A percentile compares a stretch with the other conserved stretches of the same genome.
Evolutionary conservation across 2,797 vertebrate genomes (phyloP).

Genomic region (Huso huso): DNA sequence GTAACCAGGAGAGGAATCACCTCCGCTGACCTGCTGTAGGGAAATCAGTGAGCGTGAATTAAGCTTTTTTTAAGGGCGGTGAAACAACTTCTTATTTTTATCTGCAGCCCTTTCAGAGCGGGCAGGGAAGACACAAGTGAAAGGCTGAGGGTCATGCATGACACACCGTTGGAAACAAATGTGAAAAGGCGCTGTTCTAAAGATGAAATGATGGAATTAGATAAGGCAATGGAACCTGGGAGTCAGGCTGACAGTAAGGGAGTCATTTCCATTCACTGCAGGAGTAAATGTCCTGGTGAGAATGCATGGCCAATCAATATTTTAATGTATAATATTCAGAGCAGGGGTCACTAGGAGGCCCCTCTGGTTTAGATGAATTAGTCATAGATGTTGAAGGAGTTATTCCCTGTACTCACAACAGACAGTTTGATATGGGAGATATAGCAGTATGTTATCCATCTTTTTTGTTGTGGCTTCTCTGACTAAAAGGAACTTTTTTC

Average conservation of each 20-base stretch:
- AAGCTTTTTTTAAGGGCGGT: slow-evolving; percentile 38
- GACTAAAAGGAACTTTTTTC: too few species aligned
- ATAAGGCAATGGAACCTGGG: slow-evolving; percentile 51
- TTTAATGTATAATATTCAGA: slow-evolving; percentile 23
- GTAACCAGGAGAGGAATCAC: slow-evolving; percentile 13
- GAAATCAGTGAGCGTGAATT: slow-evolving; percentile 12
- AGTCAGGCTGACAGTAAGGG: slow-evolving; percentile 1
- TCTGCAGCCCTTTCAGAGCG: slow-evolving; percentile 29
- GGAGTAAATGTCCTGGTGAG: slow-evolving; percentile 25
- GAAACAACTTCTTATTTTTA: slow-evolving; percentile 14
- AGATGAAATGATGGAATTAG: slow-evolving; percentile 54
- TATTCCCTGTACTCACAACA: slow-evolving; percentile 14
- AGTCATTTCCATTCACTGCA: slow-evolving; percentile 26
- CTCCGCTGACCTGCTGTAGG: slow-evolving; percentile 18
- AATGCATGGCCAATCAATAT: slow-evolving; percentile 29
- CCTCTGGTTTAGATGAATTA: slow-evolving; percentile 21
- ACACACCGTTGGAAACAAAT: slow-evolving; percentile 48
- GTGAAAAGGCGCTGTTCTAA: slow-evolving; percentile 47
- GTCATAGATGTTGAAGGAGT: slow-evolving; percentile 26
- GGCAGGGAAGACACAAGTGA: slow-evolving; percentile 37
- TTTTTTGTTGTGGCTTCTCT: background rate
- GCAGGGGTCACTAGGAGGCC: slow-evolving; percentile 16
- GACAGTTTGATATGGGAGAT: background rate
- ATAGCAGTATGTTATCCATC: slow-evolving; percentile 10
- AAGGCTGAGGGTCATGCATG: slow-evolving; percentile 52